Percentiles rank a stretch among this genome's conserved stretches.
phyloP scores from a whole-genome alignment of 2,113 vertebrate genomes.

The Eretmochelys imbricata region DNA sequence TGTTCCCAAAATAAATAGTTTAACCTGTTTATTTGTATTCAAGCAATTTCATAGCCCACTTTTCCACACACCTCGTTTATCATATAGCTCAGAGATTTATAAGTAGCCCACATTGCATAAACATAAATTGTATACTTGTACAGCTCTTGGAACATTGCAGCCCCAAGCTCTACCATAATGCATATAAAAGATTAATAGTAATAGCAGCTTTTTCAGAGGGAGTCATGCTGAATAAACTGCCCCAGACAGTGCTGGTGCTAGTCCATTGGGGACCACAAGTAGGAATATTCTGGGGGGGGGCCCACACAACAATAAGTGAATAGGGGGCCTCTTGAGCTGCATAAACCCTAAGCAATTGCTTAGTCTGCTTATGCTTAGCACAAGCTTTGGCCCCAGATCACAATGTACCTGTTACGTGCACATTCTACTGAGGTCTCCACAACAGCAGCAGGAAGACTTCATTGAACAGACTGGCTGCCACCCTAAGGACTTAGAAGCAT shows the following conservation, averaged over 20 bases:
- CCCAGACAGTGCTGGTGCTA: neutral
- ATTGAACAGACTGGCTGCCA: neutral
- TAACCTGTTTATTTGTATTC: neutral
- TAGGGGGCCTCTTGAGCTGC: no score
- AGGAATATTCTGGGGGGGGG: no score
- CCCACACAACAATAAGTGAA: no score
- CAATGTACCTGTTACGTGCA: neutral
- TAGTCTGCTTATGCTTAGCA: no score
- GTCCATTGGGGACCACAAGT: no score
- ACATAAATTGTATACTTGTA: neutral
- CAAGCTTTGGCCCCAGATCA: no score
- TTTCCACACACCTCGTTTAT: neutral
- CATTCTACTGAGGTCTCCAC: neutral
- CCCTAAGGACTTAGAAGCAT: neutral
- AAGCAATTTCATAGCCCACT: neutral
- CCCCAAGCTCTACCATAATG: neutral
- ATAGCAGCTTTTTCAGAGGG: neutral
- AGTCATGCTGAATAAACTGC: neutral
- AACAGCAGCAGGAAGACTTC: neutral
- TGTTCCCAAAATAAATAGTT: constrained; percentile 8
- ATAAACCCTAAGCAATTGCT: no score
- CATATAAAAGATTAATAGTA: neutral
- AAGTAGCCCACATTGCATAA: neutral
- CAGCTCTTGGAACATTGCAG: neutral
- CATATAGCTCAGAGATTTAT: neutral